Evolutionary conservation across 1,140 invertebrate genomes (phyloP).

Genomic region (Heliconius eleuchia): DNA sequence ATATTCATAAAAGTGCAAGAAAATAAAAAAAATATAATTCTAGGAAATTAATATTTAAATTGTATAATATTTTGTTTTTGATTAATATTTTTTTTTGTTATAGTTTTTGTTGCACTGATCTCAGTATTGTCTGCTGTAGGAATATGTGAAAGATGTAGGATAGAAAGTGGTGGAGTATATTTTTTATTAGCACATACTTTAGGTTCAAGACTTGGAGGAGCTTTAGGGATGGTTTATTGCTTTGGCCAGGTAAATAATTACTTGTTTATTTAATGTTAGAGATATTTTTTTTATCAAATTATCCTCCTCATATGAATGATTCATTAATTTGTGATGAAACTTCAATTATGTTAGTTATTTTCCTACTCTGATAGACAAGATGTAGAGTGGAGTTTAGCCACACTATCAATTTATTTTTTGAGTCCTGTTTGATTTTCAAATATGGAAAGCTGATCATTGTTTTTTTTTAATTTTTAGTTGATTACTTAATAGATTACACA

Average conservation of each 20-base stretch:
- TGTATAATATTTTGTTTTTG: neutral
- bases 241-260: slow-evolving; percentile 90
- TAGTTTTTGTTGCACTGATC: slow-evolving; percentile 92
- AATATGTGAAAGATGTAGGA: slow-evolving; percentile 96
- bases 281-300: no score
- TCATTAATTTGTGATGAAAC: neutral
- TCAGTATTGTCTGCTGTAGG: slow-evolving; percentile 96
- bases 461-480: no score
- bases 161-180: slow-evolving; percentile 97
- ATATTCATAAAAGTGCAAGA: neutral
- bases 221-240: slow-evolving; percentile 95
- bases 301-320: no score
- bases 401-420: no score
- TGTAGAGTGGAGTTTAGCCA: no score
- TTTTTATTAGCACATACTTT: slow-evolving; percentile 96
- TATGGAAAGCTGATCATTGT: no score
- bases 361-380: no score
- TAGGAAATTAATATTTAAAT: neutral
- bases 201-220: slow-evolving; percentile 94
- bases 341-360: neutral
- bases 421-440: no score
- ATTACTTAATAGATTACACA: no score
- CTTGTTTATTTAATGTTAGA: neutral
- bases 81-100: slow-evolving; percentile 53
- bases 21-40: neutral